Conservation (phyloP, 2,797 vertebrate species). For the Crypturellus tataupa region DNA sequence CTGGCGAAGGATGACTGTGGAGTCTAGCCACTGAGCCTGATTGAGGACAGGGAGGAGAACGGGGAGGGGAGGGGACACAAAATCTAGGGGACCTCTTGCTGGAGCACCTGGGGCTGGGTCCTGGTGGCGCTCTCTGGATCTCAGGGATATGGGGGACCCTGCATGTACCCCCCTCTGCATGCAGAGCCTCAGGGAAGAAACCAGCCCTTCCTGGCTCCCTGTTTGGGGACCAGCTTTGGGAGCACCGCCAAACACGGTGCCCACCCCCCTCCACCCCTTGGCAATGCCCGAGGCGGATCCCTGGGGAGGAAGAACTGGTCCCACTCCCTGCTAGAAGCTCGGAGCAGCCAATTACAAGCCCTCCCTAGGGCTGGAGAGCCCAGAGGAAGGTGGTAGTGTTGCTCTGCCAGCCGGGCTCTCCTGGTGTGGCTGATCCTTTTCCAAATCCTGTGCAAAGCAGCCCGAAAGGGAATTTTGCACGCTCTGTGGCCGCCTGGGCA, state of each 20-base stretch:
- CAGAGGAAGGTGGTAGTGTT: not conserved
- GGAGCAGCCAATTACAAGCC: not conserved
- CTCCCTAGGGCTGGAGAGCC: not conserved
- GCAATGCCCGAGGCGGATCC: slow-evolving; percentile 9
- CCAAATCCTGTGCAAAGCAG: fast-evolving
- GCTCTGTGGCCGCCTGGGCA: not conserved
- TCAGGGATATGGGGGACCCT: fast-evolving
- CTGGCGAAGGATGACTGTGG: not conserved
- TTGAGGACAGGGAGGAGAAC: not conserved
- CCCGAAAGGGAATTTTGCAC: not conserved
- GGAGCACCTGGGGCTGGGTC: slow-evolving; percentile 52
- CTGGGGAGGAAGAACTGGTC: not conserved
- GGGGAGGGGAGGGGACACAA: not conserved
- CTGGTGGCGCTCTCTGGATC: slow-evolving; percentile 42
- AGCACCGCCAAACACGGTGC: not conserved
- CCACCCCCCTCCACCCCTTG: not conserved
- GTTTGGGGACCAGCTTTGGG: not conserved
- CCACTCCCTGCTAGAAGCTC: not conserved
- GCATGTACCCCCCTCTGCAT: slow-evolving; percentile 57
- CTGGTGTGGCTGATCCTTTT: not conserved
- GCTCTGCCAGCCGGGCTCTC: not conserved
- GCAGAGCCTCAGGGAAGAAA: not conserved
- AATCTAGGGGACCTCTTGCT: not conserved
- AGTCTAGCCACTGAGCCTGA: not conserved
- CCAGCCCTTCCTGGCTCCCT: fast-evolving